These are phyloP conservation scores for Tanytarsus gracilentus DNA, from an alignment of 2,888 invertebrate species.

Conservation along the genomic window DNA sequence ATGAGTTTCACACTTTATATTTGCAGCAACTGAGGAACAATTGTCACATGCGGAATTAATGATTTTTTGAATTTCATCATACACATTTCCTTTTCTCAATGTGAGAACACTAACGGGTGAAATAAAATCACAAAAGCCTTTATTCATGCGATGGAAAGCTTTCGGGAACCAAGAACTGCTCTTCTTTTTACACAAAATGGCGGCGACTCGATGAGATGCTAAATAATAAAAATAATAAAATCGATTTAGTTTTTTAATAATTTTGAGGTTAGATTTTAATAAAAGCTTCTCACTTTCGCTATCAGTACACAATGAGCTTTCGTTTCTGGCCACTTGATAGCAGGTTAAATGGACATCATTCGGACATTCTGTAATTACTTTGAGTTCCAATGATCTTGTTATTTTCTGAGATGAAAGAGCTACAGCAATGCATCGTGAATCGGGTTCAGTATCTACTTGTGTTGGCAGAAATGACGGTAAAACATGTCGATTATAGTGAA, in stretches of 20 bases:
- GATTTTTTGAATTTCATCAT: slow-evolving; percentile 35
- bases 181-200: slow-evolving; percentile 32
- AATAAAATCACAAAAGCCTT: slow-evolving; percentile 43
- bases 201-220: slow-evolving; percentile 21
- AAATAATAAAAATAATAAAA: slow-evolving; percentile 32
- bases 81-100: slow-evolving; percentile 33
- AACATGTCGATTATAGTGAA: slow-evolving; percentile 53
- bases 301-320: slow-evolving; percentile 32
- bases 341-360: background rate
- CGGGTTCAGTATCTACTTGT: slow-evolving; percentile 25
- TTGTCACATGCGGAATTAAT: slow-evolving; percentile 34
- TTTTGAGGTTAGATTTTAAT: slow-evolving; percentile 28
- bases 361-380: background rate
- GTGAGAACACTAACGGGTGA: slow-evolving; percentile 33
- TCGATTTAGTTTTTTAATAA: slow-evolving; percentile 32
- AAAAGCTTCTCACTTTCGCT: slow-evolving; percentile 14
- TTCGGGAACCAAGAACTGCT: slow-evolving; percentile 60
- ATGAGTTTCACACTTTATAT: slow-evolving; percentile 41
- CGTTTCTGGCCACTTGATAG: background rate
- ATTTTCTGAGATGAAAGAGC: background rate
- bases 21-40: slow-evolving; percentile 43
- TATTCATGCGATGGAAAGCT: slow-evolving; percentile 53
- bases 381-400: background rate
- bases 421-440: slow-evolving; percentile 6
- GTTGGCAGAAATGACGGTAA: slow-evolving; percentile 53